Evolutionary conservation across 2,113 vertebrate species (phyloP).

Genomic region (Catagonus wagneri): DNA sequence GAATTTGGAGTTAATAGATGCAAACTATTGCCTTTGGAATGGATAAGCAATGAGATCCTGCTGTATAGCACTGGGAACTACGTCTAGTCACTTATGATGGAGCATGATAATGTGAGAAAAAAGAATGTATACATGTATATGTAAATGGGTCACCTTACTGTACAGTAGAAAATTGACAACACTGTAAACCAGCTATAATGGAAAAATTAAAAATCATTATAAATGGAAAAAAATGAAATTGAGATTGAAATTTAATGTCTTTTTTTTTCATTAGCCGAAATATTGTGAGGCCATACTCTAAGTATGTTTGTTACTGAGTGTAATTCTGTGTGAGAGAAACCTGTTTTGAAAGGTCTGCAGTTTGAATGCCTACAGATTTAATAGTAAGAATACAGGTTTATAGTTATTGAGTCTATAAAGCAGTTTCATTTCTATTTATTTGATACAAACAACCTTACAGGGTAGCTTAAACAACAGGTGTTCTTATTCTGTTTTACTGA

Average conservation of each 20-base stretch:
- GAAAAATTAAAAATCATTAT: too few relatives aligned
- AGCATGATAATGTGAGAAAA: too few relatives aligned
- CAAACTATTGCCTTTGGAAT: too few relatives aligned
- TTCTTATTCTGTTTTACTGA: neutral
- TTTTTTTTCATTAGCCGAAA: constrained; percentile 38
- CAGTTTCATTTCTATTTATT: constrained; percentile 39
- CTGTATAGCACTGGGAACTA: too few relatives aligned
- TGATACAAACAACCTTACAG: neutral
- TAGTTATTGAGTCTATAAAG: neutral
- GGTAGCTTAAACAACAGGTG: neutral
- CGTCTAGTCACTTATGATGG: too few relatives aligned
- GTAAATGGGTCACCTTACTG: too few relatives aligned
- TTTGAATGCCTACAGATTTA: constrained; percentile 16
- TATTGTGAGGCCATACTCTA: neutral
- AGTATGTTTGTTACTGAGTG: constrained; percentile 8
- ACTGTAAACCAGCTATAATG: too few relatives aligned
- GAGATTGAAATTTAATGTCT: constrained; percentile 33
- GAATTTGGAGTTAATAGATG: too few relatives aligned
- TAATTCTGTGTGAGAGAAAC: neutral
- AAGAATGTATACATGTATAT: too few relatives aligned
- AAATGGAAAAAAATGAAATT: constrained; percentile 70
- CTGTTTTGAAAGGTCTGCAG: constrained; percentile 22
- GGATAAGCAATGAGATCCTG: too few relatives aligned
- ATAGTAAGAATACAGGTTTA: constrained; percentile 27
- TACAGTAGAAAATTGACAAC: too few relatives aligned